Base-by-base conservation (phyloP, 1,140 invertebrate genomes). In the Drosophila paulistorum region DNA sequence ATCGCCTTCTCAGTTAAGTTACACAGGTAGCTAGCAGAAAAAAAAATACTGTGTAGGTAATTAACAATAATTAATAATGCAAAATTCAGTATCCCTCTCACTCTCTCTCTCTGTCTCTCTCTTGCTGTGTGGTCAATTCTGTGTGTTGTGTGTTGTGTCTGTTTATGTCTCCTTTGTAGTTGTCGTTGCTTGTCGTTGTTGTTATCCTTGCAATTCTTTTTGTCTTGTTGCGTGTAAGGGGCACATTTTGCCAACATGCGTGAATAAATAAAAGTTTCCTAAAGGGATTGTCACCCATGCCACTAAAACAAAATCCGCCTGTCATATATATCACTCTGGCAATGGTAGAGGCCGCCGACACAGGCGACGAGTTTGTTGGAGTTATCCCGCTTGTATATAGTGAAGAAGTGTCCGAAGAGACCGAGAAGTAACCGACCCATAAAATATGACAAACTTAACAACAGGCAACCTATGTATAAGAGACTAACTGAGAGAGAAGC, bases 391-490 rank as follows among this genome's bases (percentile, higher is more conserved):
- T 30, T 7, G 6, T 7, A 30, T 58, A 71, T 51, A 57, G 60
- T 57, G 11, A 62, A 51, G 45, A 51, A 37, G 63, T 41, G 68
- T 67, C 73, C 81, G 35, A 37, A 37, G 35, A 39, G 37, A 39
- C 37, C 37, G 37, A 79, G 77, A 84, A 64, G 68, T 83, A 83
- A 83, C 68, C 79, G 71, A 71, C 58, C 72, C 81, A 84, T 84
- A 85, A 85, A 85, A 85, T 85, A 85, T 85, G 81, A 85, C 77
- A 85, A 81, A 85, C 81, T 81, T 85, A 81, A 78, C 80, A 82
- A 78, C 74, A 55, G 9, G 6, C 37, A 13, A n/a, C 37, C 61
- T 79, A 77, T 68, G 69, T 74, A 81, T 80, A 71, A 35, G 62
- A 26, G 20, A 17, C 10, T 11, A 4, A 39, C 1, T 4, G 37